Base-by-base conservation (phyloP, 1,140 invertebrate genomes). In the Idris sp. region DNA sequence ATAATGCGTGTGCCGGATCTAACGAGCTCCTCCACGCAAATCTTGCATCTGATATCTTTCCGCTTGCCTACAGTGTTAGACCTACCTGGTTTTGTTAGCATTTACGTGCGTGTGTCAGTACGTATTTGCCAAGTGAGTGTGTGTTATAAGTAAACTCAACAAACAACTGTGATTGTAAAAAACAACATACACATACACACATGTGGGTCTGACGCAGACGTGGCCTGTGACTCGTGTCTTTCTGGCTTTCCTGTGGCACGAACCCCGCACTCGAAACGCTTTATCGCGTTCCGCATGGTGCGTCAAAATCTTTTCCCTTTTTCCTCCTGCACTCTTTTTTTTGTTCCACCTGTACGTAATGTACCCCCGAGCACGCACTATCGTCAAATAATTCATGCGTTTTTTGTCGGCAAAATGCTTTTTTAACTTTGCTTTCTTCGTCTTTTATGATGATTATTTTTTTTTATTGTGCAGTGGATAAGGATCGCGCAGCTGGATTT, bases 1-100 rank as follows among this genome's bases (percentile, higher is more conserved):
- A 78, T 69, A 53, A 76, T 80, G 78, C 78, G 73, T 80, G 59
- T 78, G 79, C 79, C 79, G 78, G 76, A 82, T 81, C 81, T 81
- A 81, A 82, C 76, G 73, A 82, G 75, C 71, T 61, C 61, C 72
- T 74, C 67, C 51, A 49, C 38, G 22, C 33, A 44, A 72, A 68
- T 72, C 67, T 62, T 26, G 13, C 28, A 69, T 64, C 56, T 44
- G 64, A 59, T 51, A 53, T 64, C 51, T 74, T 74, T 65, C 64
- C 71, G 41, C 18, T 26, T 53, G 61, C 33, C 28, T 11, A 38
- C 49, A 28, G 19, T 19, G 48, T 53, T 36, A 53, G 38, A 64
- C n/a, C 11, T 36, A 14, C 36, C 35, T 15, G 46, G 10, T 33
- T 40, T 62, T 10, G 31, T 33, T 43, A 0, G 13, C 18, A 9